phyloP scores from a whole-genome alignment of 1,140 invertebrate genomes.

The Nebria ingens region DNA sequence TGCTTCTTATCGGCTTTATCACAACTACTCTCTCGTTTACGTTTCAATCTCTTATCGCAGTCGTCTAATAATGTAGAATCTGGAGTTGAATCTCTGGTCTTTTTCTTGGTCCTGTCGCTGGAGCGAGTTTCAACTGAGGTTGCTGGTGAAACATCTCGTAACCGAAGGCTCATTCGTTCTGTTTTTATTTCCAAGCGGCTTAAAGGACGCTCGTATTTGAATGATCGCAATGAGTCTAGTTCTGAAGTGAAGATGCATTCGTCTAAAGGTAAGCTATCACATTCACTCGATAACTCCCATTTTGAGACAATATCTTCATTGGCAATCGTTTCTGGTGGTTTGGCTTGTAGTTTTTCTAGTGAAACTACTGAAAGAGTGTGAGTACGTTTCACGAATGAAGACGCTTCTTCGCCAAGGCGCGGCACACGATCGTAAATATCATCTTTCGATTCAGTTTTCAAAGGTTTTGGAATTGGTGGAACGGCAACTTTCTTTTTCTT shows the following conservation, averaged over 20 bases:
- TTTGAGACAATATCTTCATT: slow-evolving; percentile 19
- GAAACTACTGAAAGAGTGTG: slow-evolving; percentile 42
- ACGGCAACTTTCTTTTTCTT: slow-evolving; percentile 60
- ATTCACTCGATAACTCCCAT: slow-evolving; percentile 46
- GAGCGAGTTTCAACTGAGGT: slow-evolving; percentile 20
- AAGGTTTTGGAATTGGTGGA: not conserved
- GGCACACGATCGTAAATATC: slow-evolving; percentile 49
- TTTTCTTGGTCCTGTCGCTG: slow-evolving; percentile 18
- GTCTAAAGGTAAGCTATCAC: slow-evolving; percentile 43
- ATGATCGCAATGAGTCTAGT: slow-evolving; percentile 28
- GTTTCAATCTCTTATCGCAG: slow-evolving; percentile 18
- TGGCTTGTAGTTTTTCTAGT: slow-evolving; percentile 45
- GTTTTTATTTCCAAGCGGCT: slow-evolving; percentile 32
- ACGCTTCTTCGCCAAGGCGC: slow-evolving; percentile 49
- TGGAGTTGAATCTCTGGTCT: slow-evolving; percentile 29
- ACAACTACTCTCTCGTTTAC: slow-evolving; percentile 18
- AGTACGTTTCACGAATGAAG: slow-evolving; percentile 48
- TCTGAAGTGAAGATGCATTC: slow-evolving; percentile 18
- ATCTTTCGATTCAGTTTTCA: not conserved
- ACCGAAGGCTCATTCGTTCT: slow-evolving; percentile 37
- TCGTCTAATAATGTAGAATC: slow-evolving; percentile 1
- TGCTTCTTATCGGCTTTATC: slow-evolving; percentile 19
- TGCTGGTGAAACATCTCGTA: slow-evolving; percentile 37
- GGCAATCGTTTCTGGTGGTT: slow-evolving; percentile 21
- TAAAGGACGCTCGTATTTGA: slow-evolving; percentile 32